Conservation (phyloP, 2,888 invertebrate genomes). For the Tromatobia lineatoria region DNA sequence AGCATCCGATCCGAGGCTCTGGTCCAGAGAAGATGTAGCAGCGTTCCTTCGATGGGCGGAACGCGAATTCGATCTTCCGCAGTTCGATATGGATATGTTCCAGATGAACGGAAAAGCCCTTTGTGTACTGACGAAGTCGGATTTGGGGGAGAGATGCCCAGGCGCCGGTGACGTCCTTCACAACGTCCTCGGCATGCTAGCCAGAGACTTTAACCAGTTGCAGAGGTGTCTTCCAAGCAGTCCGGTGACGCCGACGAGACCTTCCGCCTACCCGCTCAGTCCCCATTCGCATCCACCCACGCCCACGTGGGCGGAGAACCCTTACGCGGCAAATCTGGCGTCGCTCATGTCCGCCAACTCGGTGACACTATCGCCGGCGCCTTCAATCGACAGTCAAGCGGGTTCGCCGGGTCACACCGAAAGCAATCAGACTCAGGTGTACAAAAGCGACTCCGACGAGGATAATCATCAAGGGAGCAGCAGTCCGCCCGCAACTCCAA, state of each 20-base stretch:
- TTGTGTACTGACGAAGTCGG: slow-evolving; percentile 95
- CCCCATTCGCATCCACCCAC: slow-evolving; percentile 94
- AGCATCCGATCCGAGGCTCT: slow-evolving; percentile 95
- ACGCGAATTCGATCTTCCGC: slow-evolving; percentile 95
- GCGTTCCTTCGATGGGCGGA: slow-evolving; percentile 96
- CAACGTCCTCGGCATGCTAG: slow-evolving; percentile 95
- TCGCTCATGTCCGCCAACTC: slow-evolving; percentile 94
- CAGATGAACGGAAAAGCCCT: slow-evolving; percentile 99
- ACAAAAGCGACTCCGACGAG: slow-evolving; percentile 91
- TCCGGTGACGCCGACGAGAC: slow-evolving; percentile 92
- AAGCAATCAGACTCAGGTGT: slow-evolving; percentile 81
- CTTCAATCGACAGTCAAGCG: slow-evolving; percentile 94
- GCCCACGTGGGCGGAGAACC: slow-evolving; percentile 89
- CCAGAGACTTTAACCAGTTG: slow-evolving; percentile 92
- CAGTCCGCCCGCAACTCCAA: slow-evolving; percentile 87
- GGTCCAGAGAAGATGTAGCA: slow-evolving; percentile 96
- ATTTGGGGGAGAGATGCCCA: slow-evolving; percentile 96
- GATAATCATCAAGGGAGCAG: slow-evolving; percentile 87
- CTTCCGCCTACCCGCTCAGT: slow-evolving; percentile 91
- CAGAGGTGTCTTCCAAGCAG: slow-evolving; percentile 93
- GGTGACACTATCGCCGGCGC: slow-evolving; percentile 96
- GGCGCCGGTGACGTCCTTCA: slow-evolving; percentile 97
- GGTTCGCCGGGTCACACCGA: slow-evolving; percentile 94
- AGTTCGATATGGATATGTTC: slow-evolving; percentile 96
- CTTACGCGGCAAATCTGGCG: slow-evolving; percentile 88